Conservation (phyloP, 2,113 vertebrate species). For the Ailuropoda melanoleuca region DNA sequence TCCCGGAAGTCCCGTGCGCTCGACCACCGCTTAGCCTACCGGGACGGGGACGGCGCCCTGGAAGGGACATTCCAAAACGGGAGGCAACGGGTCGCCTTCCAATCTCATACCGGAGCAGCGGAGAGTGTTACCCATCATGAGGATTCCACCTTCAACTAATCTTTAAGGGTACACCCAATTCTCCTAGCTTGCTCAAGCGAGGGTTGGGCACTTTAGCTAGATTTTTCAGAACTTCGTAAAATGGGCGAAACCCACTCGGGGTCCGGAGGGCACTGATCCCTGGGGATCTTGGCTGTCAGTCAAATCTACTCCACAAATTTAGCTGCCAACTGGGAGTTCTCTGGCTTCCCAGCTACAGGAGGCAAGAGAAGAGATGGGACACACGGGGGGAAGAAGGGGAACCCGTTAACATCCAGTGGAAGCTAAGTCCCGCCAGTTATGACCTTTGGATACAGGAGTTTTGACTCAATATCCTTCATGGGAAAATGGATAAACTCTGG, state of each 20-base stretch:
- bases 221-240: neutral
- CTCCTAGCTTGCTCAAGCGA: neutral
- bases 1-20: slow-evolving; percentile 52
- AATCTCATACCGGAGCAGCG: accelerated
- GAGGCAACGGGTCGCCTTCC: accelerated
- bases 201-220: neutral
- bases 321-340: too few relatives aligned
- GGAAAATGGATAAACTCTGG: neutral
- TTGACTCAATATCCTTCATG: neutral
- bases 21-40: accelerated
- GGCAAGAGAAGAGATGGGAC: neutral
- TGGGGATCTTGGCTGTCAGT: neutral
- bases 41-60: slow-evolving; percentile 43
- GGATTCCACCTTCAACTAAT: neutral
- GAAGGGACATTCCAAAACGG: neutral
- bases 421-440: neutral
- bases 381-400: neutral
- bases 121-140: neutral
- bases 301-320: neutral
- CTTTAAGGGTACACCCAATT: neutral
- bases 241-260: neutral
- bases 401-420: neutral
- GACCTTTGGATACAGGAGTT: neutral
- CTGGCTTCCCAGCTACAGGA: neutral
- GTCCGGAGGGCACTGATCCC: neutral